Percentiles rank a stretch among this genome's conserved stretches.
Evolutionary conservation across 2,888 invertebrate genomes (phyloP).

Genomic region (Apamea monoglypha): DNA sequence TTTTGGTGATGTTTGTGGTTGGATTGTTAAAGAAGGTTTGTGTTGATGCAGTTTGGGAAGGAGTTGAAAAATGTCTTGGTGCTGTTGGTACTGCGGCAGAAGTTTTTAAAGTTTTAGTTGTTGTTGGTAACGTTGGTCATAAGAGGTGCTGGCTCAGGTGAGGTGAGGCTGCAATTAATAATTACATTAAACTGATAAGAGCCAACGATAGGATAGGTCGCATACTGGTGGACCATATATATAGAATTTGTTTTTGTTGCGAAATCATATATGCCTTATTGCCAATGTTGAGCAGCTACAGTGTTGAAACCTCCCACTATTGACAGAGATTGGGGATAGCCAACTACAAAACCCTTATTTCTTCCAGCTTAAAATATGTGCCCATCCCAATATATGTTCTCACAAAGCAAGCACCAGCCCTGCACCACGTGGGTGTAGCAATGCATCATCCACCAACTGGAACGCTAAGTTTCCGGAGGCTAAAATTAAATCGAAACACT

Average conservation of each 20-base stretch:
- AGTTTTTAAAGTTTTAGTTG: not conserved
- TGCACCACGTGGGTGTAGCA: slow-evolving; percentile 46
- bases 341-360: not conserved
- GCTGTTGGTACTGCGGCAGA: not conserved
- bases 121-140: not conserved
- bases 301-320: not conserved
- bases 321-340: not conserved
- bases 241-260: not conserved
- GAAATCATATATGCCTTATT: not conserved
- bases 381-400: not conserved
- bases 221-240: not conserved
- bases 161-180: not conserved
- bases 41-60: not conserved
- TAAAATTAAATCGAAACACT: slow-evolving; percentile 67
- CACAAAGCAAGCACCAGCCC: slow-evolving; percentile 42
- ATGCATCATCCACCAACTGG: slow-evolving; percentile 72
- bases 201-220: not conserved
- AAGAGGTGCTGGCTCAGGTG: not conserved
- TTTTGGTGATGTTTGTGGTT: slow-evolving; percentile 8
- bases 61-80: not conserved
- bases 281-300: not conserved
- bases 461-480: slow-evolving; percentile 73
- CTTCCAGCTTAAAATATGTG: not conserved
- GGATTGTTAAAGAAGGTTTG: not conserved
- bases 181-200: not conserved